Base-by-base conservation (phyloP, 2,888 invertebrate genomes). In the Netelia melanura region DNA sequence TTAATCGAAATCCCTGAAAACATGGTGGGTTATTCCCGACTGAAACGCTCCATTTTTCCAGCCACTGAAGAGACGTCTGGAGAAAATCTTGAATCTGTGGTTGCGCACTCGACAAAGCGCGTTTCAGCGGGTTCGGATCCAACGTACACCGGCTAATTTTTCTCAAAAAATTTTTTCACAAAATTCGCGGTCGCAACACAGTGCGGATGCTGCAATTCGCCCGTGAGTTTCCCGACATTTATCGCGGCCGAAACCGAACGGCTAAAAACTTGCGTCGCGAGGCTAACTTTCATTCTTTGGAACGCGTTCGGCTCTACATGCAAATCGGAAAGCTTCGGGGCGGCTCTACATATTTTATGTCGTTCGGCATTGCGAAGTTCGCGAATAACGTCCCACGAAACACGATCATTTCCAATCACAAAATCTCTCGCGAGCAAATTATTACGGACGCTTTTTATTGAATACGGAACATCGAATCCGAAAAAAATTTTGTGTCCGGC, bases 261-360 rank as follows among this genome's bases (percentile, higher is more conserved):
- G 79, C 90, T 90, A 43, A 89, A 90, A 64, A 89, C 76, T 85
- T 90, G 90, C 0, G 87, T 75, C 14, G 89, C 89, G 23, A 87
- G 81, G 11, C 78, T 82, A n/a, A 89, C 88, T 52, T 81, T 86
- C 87, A 90, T 89, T 89, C 48, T 89, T 90, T 64, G 88, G 68
- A 1, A 86, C 25, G 62, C 86, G 79, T 81, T 89, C 65, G 89
- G 87, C 64, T 86, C 86, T 0, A 82, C 56, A 67, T 90, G 87
- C 61, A 78, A 90, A 9, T 81, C 52, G 25, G 88, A 85, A 64
- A 83, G n/a, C n/a, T n/a, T n/a, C n/a, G n/a, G n/a, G n/a, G n/a
- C n/a, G n/a, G n/a, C n/a, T n/a, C n/a, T n/a, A n/a, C n/a, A 86
- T 25, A 89, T 87, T 75, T 87, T 88, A 9, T 81, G 70, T 10